Conservation (phyloP, 1,140 invertebrate genomes). For the Drosophila dunni region DNA sequence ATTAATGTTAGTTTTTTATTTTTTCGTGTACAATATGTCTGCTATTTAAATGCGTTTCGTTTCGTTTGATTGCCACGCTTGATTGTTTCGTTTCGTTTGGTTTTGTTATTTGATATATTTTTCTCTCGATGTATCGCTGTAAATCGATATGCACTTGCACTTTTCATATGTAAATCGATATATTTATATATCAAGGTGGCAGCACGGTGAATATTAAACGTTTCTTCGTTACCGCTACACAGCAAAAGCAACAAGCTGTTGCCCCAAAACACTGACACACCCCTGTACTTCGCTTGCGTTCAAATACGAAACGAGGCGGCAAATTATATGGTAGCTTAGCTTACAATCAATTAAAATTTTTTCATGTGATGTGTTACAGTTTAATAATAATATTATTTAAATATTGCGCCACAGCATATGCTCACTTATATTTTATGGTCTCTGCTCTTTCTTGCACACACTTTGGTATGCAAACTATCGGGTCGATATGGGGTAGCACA, state of each 20-base stretch:
- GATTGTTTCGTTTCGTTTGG: conserved; percentile 54
- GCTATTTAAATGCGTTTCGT: conserved; percentile 60
- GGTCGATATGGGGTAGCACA: too few relatives aligned
- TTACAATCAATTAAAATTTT: too few relatives aligned
- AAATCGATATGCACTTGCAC: conserved; percentile 32
- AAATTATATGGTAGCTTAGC: too few relatives aligned
- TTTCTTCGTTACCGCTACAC: conserved; percentile 12
- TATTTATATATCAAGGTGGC: conserved; percentile 2
- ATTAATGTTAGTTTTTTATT: conserved; percentile 16
- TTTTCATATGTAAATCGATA: conserved; percentile 31
- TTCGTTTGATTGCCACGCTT: conserved; percentile 65
- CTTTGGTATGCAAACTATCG: too few relatives aligned
- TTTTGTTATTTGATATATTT: conserved; percentile 49
- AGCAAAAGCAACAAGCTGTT: conserved; percentile 31
- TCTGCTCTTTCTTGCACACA: too few relatives aligned
- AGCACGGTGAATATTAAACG: conserved; percentile 4
- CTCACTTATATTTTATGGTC: too few relatives aligned
- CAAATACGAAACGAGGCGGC: too few relatives aligned
- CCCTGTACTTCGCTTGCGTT: too few relatives aligned
- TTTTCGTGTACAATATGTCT: conserved; percentile 31
- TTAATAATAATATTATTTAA: too few relatives aligned
- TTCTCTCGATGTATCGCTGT: conserved; percentile 37
- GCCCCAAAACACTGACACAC: neutral
- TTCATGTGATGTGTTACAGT: too few relatives aligned
- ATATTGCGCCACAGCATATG: too few relatives aligned